Percentiles rank a stretch among this genome's conserved stretches.
phyloP scores from a whole-genome alignment of 2,888 invertebrate genomes.

The Leucania comma region DNA sequence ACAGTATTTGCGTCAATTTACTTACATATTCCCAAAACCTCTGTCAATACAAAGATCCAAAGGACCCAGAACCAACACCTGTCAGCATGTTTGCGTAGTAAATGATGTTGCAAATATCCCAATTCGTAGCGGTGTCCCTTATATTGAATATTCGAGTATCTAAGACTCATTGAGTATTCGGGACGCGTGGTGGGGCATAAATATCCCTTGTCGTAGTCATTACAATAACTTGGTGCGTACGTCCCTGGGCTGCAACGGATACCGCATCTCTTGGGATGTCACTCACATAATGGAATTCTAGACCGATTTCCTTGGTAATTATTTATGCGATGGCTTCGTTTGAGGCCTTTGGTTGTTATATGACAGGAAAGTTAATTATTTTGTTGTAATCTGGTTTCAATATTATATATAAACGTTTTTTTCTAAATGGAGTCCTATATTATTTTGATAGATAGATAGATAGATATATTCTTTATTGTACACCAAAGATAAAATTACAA shows the following conservation, averaged over 20 bases:
- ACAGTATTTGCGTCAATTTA: conserved; percentile 73
- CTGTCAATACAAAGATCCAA: conserved; percentile 77
- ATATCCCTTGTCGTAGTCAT: conserved; percentile 89
- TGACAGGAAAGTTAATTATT: conserved; percentile 23
- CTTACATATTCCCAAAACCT: conserved; percentile 75
- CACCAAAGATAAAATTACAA: too few relatives aligned
- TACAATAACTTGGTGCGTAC: conserved; percentile 86
- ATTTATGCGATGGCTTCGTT: conserved; percentile 67
- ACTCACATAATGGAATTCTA: conserved; percentile 87
- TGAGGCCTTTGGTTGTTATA: conserved; percentile 42
- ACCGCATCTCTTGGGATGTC: conserved; percentile 83
- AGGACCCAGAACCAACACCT: conserved; percentile 80
- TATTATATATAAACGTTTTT: background rate
- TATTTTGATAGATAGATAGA: too few relatives aligned
- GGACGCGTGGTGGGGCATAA: conserved; percentile 87
- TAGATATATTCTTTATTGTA: too few relatives aligned
- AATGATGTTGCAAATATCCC: conserved; percentile 77
- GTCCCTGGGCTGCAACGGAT: conserved; percentile 83
- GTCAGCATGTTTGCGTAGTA: conserved; percentile 80
- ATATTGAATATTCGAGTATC: conserved; percentile 69
- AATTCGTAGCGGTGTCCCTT: conserved; percentile 61
- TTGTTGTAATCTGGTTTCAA: background rate
- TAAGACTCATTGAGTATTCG: conserved; percentile 85
- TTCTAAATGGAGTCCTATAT: background rate
- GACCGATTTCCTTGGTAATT: conserved; percentile 79